These are phyloP conservation scores for Tribolium freemani DNA, from an alignment of 2,888 invertebrate species.

Conservation along the genomic window DNA sequence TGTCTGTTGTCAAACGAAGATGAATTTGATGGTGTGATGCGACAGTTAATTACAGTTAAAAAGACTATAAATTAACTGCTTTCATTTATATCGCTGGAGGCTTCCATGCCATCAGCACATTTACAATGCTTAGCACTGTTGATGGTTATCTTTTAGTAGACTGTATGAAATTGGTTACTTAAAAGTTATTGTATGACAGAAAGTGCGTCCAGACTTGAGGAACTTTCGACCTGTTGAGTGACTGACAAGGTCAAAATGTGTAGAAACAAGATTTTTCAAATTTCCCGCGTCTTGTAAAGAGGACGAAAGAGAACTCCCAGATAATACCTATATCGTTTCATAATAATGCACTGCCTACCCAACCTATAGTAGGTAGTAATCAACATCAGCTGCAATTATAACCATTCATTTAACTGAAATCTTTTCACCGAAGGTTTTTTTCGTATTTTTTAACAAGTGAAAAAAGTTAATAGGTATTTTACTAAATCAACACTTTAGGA, in stretches of 20 bases:
- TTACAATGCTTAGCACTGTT: background rate
- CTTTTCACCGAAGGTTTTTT: no score
- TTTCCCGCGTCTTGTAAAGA: no score
- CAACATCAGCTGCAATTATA: no score
- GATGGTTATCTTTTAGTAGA: background rate
- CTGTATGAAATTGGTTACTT: background rate
- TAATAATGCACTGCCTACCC: no score
- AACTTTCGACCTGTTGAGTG: background rate
- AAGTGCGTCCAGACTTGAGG: background rate
- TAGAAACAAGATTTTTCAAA: background rate
- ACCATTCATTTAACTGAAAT: no score
- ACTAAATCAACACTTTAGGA: no score
- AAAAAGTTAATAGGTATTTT: no score
- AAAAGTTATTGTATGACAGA: background rate
- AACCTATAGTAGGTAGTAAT: no score
- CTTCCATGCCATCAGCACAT: background rate
- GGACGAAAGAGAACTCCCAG: no score
- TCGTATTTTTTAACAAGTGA: no score
- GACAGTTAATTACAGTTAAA: background rate
- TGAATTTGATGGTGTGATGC: background rate
- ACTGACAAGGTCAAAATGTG: no score
- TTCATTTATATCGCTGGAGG: background rate
- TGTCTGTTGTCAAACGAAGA: background rate
- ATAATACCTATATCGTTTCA: no score
- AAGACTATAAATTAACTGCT: background rate